These are phyloP conservation scores for Andrena bucephala DNA, from an alignment of 2,888 invertebrate species.

Conservation along the genomic window DNA sequence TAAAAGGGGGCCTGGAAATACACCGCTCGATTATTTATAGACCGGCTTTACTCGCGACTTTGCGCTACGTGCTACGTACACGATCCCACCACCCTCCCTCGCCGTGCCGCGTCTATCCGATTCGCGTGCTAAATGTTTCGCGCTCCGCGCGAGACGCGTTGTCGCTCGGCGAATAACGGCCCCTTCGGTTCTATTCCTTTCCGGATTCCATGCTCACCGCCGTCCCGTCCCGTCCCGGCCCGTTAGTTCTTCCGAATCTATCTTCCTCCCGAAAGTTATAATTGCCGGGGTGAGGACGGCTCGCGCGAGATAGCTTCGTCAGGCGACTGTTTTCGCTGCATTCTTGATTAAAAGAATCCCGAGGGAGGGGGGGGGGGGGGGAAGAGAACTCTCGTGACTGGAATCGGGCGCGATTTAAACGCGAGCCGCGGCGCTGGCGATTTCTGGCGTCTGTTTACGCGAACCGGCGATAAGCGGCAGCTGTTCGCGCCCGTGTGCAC, in stretches of 20 bases:
- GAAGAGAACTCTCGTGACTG: too few species aligned
- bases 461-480: not conserved
- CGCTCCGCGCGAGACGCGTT: not conserved
- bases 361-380: too few species aligned
- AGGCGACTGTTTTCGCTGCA: too few species aligned
- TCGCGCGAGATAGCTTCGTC: too few species aligned
- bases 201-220: not conserved
- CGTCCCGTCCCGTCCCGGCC: too few species aligned
- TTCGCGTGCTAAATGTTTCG: constrained; percentile 1
- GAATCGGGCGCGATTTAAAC: constrained; percentile 1
- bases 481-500: not conserved
- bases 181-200: not conserved
- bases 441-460: constrained; percentile 1
- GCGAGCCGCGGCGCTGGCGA: not conserved
- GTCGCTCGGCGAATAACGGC: not conserved
- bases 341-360: too few species aligned
- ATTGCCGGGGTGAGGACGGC: too few species aligned
- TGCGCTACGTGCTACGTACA: constrained; percentile 23
- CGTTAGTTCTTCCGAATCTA: too few species aligned
- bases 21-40: constrained; percentile 76
- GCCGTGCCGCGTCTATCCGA: not conserved
- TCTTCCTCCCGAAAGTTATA: too few species aligned
- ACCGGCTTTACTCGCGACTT: constrained; percentile 56
- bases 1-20: constrained; percentile 75
- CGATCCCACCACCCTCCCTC: constrained; percentile 7